Percentiles rank a stretch among this genome's conserved stretches.
These are phyloP conservation scores for Sesia bembeciformis DNA, from an alignment of 2,888 invertebrate species.

Conservation along the genomic window DNA sequence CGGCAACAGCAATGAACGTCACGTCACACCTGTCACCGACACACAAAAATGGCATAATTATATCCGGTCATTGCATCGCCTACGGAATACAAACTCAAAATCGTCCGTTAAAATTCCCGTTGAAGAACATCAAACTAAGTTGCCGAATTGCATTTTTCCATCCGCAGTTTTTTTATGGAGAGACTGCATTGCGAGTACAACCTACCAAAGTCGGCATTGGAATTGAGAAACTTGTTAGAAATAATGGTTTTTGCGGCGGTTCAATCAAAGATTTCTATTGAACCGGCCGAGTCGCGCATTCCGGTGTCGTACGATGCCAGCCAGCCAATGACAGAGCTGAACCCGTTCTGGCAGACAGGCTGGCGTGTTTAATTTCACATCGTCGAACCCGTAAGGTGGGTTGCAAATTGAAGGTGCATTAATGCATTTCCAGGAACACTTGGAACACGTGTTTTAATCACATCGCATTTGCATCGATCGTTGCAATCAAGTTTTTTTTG, in stretches of 20 bases:
- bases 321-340: constrained; percentile 6
- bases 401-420: background rate
- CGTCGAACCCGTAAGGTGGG: background rate
- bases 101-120: constrained; percentile 46
- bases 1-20: constrained; percentile 4
- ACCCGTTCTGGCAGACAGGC: constrained; percentile 7
- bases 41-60: constrained; percentile 34
- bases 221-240: constrained; percentile 62
- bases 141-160: background rate
- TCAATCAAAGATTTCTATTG: constrained; percentile 46
- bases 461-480: too few species aligned
- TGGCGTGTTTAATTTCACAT: constrained; percentile 5
- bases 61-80: constrained; percentile 37
- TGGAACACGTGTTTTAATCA: too few species aligned
- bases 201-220: constrained; percentile 44
- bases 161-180: background rate
- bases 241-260: constrained; percentile 41
- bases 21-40: constrained; percentile 2
- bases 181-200: background rate
- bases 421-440: background rate
- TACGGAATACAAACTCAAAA: constrained; percentile 40
- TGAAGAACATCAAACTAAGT: constrained; percentile 7
- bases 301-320: constrained; percentile 16
- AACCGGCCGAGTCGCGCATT: constrained; percentile 16
- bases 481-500: too few species aligned